A percentile compares a stretch with the other conserved stretches of the same genome.
phyloP scores from a whole-genome alignment of 2,797 vertebrate species.

The Peromyscus melanophrys region DNA sequence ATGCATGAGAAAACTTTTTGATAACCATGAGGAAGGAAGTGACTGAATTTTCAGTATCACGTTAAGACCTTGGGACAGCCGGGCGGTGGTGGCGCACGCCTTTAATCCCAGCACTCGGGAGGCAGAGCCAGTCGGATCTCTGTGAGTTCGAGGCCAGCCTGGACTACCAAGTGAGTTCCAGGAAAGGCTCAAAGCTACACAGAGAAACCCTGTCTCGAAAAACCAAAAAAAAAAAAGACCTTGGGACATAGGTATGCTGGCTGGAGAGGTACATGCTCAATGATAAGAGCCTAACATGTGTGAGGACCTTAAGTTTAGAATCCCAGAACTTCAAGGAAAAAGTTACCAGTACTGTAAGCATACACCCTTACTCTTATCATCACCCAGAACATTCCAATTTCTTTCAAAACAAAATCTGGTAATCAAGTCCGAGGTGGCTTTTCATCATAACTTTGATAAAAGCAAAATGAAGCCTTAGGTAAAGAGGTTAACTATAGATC shows the following conservation, averaged over 20 bases:
- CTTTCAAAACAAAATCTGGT: slow-evolving; percentile 2
- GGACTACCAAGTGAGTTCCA: no score
- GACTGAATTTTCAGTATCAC: slow-evolving; percentile 30
- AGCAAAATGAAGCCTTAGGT: slow-evolving; percentile 18
- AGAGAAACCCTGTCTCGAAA: no score
- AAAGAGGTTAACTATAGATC: background rate
- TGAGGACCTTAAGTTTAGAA: background rate
- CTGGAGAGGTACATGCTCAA: background rate
- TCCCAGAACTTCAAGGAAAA: background rate
- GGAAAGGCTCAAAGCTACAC: no score
- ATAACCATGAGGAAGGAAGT: background rate
- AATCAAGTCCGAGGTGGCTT: background rate
- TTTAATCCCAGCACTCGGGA: no score
- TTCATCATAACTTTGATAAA: slow-evolving; percentile 51
- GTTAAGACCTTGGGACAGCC: slow-evolving; percentile 4
- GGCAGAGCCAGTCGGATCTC: no score
- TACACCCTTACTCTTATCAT: background rate
- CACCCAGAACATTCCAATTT: slow-evolving; percentile 2
- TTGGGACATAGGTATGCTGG: background rate
- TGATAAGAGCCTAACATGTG: background rate
- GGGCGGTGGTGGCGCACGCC: no score
- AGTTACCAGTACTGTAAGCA: slow-evolving; percentile 14
- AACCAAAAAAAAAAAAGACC: background rate
- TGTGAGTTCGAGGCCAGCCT: no score
- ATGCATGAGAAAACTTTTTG: background rate